phyloP scores from a whole-genome alignment of 2,888 invertebrate genomes.

The Trichacis sp. region DNA sequence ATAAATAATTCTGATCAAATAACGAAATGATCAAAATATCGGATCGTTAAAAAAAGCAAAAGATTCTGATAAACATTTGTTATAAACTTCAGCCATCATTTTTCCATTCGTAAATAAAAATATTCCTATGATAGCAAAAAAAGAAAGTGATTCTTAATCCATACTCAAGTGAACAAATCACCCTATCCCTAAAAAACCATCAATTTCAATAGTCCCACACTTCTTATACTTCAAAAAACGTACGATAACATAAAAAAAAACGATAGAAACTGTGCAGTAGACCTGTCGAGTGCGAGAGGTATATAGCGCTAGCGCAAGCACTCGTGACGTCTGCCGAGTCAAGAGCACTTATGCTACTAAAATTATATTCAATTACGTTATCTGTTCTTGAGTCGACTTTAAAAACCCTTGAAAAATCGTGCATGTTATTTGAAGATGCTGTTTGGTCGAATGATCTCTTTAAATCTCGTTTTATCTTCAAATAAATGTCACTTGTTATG shows the following conservation, averaged over 20 bases:
- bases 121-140: no score
- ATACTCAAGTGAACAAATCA: no score
- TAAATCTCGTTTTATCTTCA: constrained; percentile 23
- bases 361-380: constrained; percentile 68
- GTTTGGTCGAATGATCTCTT: constrained; percentile 55
- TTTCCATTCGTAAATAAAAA: no score
- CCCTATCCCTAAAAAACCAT: neutral
- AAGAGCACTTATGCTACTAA: constrained; percentile 69
- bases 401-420: constrained; percentile 60
- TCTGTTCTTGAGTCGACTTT: constrained; percentile 62
- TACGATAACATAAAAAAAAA: neutral
- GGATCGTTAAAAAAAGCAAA: no score
- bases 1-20: no score
- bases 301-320: constrained; percentile 53
- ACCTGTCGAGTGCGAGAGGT: constrained; percentile 57
- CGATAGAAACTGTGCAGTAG: constrained; percentile 40
- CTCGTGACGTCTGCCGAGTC: constrained; percentile 68
- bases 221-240: neutral
- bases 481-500: constrained; percentile 13
- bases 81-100: no score
- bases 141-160: no score
- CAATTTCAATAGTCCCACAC: neutral
- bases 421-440: constrained; percentile 44
- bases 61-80: no score
- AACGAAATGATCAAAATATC: no score